phyloP scores from a whole-genome alignment of 2,113 vertebrate species.

The Oostethus manadensis region DNA sequence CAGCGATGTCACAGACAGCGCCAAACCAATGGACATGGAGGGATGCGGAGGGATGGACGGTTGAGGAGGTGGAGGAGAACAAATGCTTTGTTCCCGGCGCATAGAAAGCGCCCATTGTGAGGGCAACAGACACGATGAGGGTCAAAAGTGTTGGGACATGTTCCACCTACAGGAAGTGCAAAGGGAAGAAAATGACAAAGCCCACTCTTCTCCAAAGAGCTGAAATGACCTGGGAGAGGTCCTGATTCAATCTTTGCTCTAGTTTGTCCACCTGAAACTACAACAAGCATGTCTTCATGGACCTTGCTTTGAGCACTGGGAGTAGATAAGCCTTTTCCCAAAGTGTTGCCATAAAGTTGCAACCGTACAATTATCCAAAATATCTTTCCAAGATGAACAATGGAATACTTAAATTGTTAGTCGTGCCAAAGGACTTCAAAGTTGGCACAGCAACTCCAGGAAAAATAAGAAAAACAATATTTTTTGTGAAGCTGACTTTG shows the following conservation, averaged over 20 bases:
- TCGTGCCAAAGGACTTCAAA: too few species aligned
- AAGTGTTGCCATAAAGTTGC: too few species aligned
- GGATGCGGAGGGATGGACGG: conserved; percentile 37
- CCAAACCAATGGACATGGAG: conserved; percentile 57
- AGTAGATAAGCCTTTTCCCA: too few species aligned
- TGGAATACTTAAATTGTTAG: too few species aligned
- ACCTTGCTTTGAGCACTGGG: not conserved
- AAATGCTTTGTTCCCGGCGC: conserved; percentile 59
- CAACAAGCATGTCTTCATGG: not conserved
- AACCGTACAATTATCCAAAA: too few species aligned
- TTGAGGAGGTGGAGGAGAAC: conserved; percentile 44
- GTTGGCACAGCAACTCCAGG: too few species aligned
- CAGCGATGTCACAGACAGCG: conserved; percentile 74
- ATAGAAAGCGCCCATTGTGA: conserved; percentile 56
- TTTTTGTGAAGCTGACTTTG: too few species aligned
- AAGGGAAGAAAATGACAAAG: not conserved
- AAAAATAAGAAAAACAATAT: too few species aligned
- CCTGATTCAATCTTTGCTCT: too few species aligned
- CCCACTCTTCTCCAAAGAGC: not conserved
- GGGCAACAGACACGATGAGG: not conserved
- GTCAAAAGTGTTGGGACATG: not conserved
- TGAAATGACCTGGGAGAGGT: not conserved
- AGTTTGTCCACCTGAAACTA: too few species aligned
- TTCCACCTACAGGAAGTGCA: conserved; percentile 1
- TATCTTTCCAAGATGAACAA: too few species aligned